Evolutionary conservation across 2,113 vertebrate species (phyloP).

Genomic region (Chloropsis cyanopogon): DNA sequence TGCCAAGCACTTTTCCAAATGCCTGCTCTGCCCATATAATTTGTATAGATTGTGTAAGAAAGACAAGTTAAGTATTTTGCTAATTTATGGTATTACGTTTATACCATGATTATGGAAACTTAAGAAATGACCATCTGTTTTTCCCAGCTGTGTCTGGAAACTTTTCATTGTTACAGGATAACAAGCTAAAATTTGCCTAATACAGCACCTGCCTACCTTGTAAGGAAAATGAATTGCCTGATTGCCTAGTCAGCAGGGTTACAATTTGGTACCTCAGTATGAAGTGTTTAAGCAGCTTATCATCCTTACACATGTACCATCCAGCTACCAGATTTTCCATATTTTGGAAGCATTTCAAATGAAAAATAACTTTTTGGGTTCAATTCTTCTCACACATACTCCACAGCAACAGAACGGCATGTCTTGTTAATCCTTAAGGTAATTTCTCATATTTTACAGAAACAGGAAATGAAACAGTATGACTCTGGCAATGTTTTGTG

Average conservation of each 20-base stretch:
- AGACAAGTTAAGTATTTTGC: slow-evolving; percentile 6
- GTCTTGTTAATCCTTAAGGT: neutral
- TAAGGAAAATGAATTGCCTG: neutral
- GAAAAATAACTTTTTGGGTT: neutral
- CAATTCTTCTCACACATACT: neutral
- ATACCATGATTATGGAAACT: neutral
- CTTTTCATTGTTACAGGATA: neutral
- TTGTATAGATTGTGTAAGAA: slow-evolving; percentile 21
- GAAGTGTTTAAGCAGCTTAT: slow-evolving; percentile 15
- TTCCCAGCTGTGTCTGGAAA: neutral
- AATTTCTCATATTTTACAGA: neutral
- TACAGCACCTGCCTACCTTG: neutral
- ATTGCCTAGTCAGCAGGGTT: neutral
- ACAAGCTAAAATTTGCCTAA: neutral
- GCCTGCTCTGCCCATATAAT: slow-evolving; percentile 16
- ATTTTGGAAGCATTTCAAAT: slow-evolving; percentile 21
- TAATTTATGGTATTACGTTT: neutral
- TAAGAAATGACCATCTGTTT: slow-evolving; percentile 23
- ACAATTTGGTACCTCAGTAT: neutral
- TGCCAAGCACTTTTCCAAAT: neutral
- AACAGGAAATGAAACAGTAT: neutral
- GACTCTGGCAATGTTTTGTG: neutral
- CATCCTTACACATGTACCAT: neutral
- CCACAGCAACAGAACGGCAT: neutral
- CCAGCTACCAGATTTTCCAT: neutral